phyloP scores from a whole-genome alignment of 2,113 vertebrate genomes.

The Lonchura striata region DNA sequence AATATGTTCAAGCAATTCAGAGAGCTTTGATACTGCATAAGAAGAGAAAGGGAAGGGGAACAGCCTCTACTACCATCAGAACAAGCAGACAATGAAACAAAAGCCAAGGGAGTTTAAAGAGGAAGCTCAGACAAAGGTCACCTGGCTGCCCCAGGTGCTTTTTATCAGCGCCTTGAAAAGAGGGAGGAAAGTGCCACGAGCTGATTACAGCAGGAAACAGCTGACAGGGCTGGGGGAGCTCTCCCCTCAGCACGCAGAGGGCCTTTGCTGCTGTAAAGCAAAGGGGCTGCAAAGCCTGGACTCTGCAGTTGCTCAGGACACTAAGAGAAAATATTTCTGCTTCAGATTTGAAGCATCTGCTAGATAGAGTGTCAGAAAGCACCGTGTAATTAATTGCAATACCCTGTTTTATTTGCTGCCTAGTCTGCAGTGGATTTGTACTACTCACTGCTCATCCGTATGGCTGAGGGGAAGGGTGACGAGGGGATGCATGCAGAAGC shows the following conservation, averaged over 20 bases:
- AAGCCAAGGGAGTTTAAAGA: background rate
- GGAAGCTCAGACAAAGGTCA: constrained; percentile 47
- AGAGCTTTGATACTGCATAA: background rate
- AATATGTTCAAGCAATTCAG: background rate
- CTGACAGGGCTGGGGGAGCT: background rate
- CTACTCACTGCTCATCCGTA: background rate
- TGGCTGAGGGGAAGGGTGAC: background rate
- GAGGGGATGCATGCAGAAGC: background rate
- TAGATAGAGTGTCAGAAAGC: background rate
- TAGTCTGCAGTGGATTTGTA: background rate
- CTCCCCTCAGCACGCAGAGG: background rate
- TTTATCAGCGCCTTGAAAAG: constrained; percentile 20
- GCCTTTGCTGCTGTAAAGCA: background rate
- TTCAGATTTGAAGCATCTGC: background rate
- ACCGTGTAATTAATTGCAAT: background rate
- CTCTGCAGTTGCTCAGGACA: background rate
- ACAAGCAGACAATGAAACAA: background rate
- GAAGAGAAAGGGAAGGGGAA: background rate
- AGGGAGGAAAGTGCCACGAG: background rate
- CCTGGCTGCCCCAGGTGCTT: background rate
- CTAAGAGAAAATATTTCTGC: background rate
- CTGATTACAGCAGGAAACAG: background rate
- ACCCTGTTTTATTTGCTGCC: background rate
- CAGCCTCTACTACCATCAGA: background rate
- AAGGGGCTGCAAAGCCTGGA: background rate